Conservation (phyloP, 2,113 vertebrate genomes). For the Aptenodytes patagonicus region DNA sequence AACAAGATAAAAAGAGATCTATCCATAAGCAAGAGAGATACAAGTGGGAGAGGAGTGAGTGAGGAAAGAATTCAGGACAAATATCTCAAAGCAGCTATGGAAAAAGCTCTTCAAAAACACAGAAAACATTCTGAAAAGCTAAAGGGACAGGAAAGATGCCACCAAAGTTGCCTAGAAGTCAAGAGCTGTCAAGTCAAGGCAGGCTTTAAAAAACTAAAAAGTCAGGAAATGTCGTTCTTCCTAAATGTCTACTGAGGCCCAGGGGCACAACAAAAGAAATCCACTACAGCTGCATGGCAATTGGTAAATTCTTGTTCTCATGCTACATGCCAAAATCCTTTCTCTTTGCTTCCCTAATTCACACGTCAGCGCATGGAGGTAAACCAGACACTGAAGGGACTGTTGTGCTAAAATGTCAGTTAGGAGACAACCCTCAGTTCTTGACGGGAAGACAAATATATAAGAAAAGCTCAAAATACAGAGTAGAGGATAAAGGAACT, state of each 20-base stretch:
- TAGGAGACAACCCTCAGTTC: background rate
- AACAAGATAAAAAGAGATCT: background rate
- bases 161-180: slow-evolving; percentile 46
- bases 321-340: background rate
- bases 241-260: slow-evolving; percentile 30
- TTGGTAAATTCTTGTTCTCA: slow-evolving; percentile 16
- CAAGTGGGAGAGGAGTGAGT: background rate
- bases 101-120: background rate
- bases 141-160: slow-evolving; percentile 23
- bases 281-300: background rate
- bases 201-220: background rate
- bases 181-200: slow-evolving; percentile 35
- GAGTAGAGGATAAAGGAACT: background rate
- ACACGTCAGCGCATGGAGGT: background rate
- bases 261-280: slow-evolving; percentile 48
- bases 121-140: background rate
- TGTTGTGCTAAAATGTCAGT: background rate
- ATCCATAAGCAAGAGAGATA: background rate
- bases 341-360: background rate
- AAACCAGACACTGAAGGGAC: background rate
- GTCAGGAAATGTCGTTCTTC: slow-evolving; percentile 34
- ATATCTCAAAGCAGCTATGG: background rate
- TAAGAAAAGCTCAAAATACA: background rate
- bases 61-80: background rate
- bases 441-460: background rate